These are phyloP conservation scores for Darevskia mixta DNA, from an alignment of 2,797 vertebrate species.

Conservation along the genomic window DNA sequence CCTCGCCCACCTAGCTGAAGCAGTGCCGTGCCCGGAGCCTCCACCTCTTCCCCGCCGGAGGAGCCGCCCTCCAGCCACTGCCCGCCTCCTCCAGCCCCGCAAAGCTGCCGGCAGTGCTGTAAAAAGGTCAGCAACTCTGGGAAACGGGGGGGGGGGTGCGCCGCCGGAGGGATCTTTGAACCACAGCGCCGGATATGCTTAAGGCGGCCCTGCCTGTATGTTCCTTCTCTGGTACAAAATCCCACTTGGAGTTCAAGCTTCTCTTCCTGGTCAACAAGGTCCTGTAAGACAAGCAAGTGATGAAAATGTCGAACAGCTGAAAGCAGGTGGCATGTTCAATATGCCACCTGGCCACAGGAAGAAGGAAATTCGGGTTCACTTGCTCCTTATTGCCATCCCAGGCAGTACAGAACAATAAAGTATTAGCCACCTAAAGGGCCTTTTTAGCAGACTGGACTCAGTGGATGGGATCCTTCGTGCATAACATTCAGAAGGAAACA, in stretches of 20 bases:
- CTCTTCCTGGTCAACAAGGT: not conserved
- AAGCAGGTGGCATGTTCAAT: not conserved
- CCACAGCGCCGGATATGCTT: too few relatives aligned
- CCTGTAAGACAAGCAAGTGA: not conserved
- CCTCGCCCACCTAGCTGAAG: too few relatives aligned
- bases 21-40: too few relatives aligned
- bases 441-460: not conserved
- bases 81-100: too few relatives aligned
- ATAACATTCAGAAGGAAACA: slow-evolving; percentile 69
- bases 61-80: too few relatives aligned
- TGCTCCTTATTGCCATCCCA: not conserved
- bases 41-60: too few relatives aligned
- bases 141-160: too few relatives aligned
- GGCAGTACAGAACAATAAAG: not conserved
- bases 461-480: too few relatives aligned
- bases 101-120: too few relatives aligned
- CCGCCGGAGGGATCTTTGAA: too few relatives aligned
- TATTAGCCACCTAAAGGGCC: not conserved
- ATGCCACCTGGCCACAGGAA: not conserved
- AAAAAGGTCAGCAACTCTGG: too few relatives aligned
- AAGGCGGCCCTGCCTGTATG: not conserved
- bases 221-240: not conserved
- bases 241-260: not conserved
- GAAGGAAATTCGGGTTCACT: not conserved
- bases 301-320: not conserved